Conservation (phyloP, 2,888 invertebrate genomes). For the Ischnura elegans region DNA sequence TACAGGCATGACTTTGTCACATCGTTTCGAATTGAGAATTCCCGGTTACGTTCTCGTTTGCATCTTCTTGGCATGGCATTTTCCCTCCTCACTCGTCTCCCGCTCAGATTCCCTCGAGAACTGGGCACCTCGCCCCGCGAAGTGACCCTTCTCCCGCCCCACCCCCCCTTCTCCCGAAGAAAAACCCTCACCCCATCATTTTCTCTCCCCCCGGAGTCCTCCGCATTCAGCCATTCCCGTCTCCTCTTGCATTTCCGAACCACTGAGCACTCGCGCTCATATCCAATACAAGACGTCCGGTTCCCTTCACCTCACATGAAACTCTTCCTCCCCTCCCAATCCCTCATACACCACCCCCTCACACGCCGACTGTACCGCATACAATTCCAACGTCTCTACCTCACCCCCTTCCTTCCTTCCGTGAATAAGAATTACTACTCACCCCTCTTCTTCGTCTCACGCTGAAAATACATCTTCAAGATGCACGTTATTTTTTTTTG, state of each 20-base stretch:
- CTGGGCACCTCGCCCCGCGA: neutral
- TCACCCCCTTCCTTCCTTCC: neutral
- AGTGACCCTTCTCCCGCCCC: neutral
- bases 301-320: conserved; percentile 19
- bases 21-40: neutral
- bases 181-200: neutral
- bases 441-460: neutral
- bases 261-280: conserved; percentile 59
- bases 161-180: neutral
- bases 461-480: neutral
- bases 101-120: neutral
- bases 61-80: no score
- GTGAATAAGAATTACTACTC: neutral
- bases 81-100: neutral
- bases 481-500: neutral
- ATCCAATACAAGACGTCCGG: conserved; percentile 65
- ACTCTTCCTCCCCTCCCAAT: neutral
- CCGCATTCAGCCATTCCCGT: conserved; percentile 57
- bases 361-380: no score
- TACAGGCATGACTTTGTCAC: neutral
- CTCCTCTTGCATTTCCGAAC: conserved; percentile 66
- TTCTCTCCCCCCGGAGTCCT: neutral
- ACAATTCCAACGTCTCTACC: no score
- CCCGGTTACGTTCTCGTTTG: no score
- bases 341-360: neutral